Evolutionary conservation across 2,888 invertebrate genomes (phyloP).

Genomic region (Odiellus spinosus): DNA sequence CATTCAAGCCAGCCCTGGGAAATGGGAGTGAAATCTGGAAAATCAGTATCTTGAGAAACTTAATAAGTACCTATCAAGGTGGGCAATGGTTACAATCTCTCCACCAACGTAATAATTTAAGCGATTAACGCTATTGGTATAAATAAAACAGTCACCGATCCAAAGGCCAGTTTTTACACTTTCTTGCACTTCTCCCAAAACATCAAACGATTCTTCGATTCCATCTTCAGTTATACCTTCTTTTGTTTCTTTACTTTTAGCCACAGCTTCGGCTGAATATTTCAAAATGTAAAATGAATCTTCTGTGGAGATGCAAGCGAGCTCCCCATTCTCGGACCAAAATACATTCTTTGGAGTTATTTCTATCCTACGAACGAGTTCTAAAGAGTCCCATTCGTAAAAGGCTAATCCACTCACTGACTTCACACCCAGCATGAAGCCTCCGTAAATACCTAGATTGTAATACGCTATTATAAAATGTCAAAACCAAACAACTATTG

Average conservation of each 20-base stretch:
- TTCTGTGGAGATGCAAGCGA: slow-evolving; percentile 86
- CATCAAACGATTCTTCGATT: slow-evolving; percentile 90
- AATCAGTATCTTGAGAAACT: too few relatives aligned
- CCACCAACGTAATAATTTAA: slow-evolving; percentile 99
- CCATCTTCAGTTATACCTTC: slow-evolving; percentile 73
- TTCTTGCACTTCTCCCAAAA: slow-evolving; percentile 75
- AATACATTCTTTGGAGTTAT: slow-evolving; percentile 78
- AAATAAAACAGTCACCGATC: slow-evolving; percentile 99
- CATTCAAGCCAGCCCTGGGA: too few relatives aligned
- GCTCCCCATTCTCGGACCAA: slow-evolving; percentile 90
- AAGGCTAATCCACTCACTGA: slow-evolving; percentile 83
- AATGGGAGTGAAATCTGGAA: too few relatives aligned
- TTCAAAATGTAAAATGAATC: slow-evolving; percentile 87
- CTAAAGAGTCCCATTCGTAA: slow-evolving; percentile 92
- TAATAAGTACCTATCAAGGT: slow-evolving; percentile 73
- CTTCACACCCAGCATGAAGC: slow-evolving; percentile 73
- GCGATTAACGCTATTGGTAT: slow-evolving; percentile 91
- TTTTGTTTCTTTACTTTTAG: slow-evolving; percentile 52
- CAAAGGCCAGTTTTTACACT: slow-evolving; percentile 84
- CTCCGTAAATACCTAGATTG: slow-evolving; percentile 65
- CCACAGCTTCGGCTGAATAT: slow-evolving; percentile 69
- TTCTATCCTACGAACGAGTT: slow-evolving; percentile 85
- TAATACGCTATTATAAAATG: background rate
- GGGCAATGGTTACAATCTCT: slow-evolving; percentile 95
- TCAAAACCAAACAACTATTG: background rate